A percentile compares a stretch with the other conserved stretches of the same genome.
Evolutionary conservation across 1,140 invertebrate genomes (phyloP).

Genomic region (Lepidostoma basale): DNA sequence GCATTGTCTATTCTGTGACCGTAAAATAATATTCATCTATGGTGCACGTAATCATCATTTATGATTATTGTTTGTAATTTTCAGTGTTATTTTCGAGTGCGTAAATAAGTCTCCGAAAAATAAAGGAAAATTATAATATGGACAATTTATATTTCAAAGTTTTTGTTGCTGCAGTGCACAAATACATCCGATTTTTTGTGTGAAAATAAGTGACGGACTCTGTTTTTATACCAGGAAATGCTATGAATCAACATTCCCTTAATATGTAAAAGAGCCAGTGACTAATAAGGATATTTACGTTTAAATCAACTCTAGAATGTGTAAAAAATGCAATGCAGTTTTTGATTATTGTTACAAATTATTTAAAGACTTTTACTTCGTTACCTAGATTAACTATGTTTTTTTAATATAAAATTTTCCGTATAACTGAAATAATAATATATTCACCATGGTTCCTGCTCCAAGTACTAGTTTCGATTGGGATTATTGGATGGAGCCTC

Average conservation of each 20-base stretch:
- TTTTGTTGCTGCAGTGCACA: not conserved
- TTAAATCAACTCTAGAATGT: not conserved
- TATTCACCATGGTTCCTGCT: conserved; percentile 67
- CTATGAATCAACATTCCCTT: conserved; percentile 56
- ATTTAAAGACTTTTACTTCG: not conserved
- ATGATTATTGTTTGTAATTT: conserved; percentile 50
- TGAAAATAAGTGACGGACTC: conserved; percentile 48
- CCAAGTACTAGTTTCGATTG: conserved; percentile 65
- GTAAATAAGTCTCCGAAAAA: not conserved
- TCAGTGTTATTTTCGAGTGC: too few species aligned
- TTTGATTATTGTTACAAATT: conserved; percentile 15
- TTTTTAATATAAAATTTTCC: conserved; percentile 8
- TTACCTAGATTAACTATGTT: not conserved
- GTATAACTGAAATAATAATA: conserved; percentile 18
- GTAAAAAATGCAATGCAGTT: not conserved
- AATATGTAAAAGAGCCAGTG: conserved; percentile 36
- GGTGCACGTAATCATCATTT: conserved; percentile 60
- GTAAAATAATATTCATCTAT: too few species aligned
- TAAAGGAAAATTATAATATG: conserved; percentile 4
- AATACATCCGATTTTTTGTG: not conserved
- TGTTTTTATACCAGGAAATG: conserved; percentile 60
- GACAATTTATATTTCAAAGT: not conserved
- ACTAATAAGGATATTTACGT: conserved; percentile 31
- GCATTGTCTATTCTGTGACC: too few species aligned
- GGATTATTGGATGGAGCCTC: conserved; percentile 68